phyloP scores from a whole-genome alignment of 2,113 vertebrate species.

The Shinisaurus crocodilurus region DNA sequence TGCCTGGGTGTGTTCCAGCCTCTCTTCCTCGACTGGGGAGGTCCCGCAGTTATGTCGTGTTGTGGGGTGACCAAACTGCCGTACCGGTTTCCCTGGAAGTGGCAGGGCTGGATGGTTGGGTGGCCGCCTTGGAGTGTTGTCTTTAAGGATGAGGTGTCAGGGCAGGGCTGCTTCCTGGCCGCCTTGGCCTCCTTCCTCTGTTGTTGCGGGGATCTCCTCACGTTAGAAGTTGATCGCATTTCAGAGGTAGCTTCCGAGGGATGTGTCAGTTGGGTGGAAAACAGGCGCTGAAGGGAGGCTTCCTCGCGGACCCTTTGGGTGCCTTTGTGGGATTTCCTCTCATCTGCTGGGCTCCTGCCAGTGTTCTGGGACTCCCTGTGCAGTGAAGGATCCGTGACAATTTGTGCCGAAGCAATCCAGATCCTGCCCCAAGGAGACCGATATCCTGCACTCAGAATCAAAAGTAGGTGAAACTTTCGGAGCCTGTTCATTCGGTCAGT shows the following conservation, averaged over 20 bases:
- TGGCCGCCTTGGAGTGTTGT: not conserved
- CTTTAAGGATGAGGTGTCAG: slow-evolving; percentile 21
- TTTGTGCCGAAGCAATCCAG: not conserved
- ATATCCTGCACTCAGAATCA: not conserved
- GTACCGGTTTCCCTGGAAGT: slow-evolving; percentile 13
- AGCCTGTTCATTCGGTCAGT: not conserved
- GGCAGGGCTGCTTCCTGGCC: not conserved
- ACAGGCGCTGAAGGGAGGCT: not conserved
- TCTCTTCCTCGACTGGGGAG: no score
- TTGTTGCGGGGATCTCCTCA: not conserved
- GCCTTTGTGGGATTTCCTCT: not conserved
- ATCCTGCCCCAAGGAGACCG: not conserved
- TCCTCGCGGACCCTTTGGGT: fast-evolving
- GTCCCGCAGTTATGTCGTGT: not conserved
- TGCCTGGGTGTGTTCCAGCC: not conserved
- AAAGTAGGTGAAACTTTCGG: not conserved
- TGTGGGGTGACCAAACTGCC: not conserved
- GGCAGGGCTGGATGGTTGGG: not conserved
- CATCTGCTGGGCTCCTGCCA: not conserved
- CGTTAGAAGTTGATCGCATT: not conserved
- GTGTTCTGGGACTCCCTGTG: not conserved
- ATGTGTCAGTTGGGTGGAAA: not conserved
- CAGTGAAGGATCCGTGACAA: not conserved
- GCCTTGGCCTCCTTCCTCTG: not conserved
- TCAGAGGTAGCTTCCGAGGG: not conserved